Evolutionary conservation across 2,113 vertebrate genomes (phyloP), one percentile per base, ranked within the genome.

Genomic region (Galemys pyrenaicus): DNA sequence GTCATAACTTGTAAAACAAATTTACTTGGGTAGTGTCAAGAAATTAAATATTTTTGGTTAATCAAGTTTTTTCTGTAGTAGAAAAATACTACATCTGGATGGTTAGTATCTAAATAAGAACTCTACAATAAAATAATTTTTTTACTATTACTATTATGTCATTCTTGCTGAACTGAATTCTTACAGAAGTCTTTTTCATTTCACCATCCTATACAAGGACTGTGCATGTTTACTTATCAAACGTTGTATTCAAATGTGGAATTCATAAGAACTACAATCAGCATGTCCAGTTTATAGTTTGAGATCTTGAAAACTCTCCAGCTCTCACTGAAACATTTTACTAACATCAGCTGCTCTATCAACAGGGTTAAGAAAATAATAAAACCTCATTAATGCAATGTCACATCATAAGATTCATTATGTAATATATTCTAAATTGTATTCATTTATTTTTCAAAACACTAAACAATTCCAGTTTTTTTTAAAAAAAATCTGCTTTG

Each of bases 1-100:
- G 73, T 77, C 49, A 62, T 89, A 75, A 89, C n/a, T 87, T 85
- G 16, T 91, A 88, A 95, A 94, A 74, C 49, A 78, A 92, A 83
- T 49, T 60, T 87, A 49, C 10, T 75, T 3, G 32, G 20, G 30
- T 80, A 87, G 39, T 49, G 54, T 39, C 75, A 92, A 80, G 82
- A 46, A 87, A 46, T 60, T 92, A 56, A 77, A 88, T 30, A 88
- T 56, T 92, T 56, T 89, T 85, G 44, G 13, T 81, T 89, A 86
- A 75, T 30, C 37, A 86, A n/a, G 73, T 92, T 89, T 74, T 87
- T 32, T 83, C 37, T 28, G 93, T 94, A 73, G 58, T 37, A 89
- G 46, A 56, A 60, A 89, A 95, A 58, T 67, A 80, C 26, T 65
- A 26, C 51, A 35, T 71, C 46, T 49, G 24, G 22, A 56, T 87